Conservation (phyloP, 2,797 vertebrate species). For the Ispidina lecontei region DNA sequence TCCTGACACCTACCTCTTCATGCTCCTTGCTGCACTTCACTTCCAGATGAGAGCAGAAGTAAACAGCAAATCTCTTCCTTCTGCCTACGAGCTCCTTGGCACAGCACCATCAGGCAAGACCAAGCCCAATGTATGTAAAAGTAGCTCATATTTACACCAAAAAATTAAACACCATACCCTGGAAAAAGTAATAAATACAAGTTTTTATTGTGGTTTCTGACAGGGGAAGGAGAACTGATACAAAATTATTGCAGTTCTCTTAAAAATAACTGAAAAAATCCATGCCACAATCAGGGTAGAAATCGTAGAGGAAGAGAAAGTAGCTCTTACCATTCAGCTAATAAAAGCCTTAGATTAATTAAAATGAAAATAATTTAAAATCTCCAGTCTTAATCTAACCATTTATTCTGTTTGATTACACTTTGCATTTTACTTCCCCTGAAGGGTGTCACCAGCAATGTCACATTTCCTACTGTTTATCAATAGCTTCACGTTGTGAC, state of each 20-base stretch:
- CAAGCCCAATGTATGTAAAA: not conserved
- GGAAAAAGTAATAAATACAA: not conserved
- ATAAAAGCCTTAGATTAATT: not conserved
- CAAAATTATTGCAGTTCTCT: not conserved
- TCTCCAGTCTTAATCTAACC: not conserved
- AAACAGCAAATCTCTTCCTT: not conserved
- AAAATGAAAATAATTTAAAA: not conserved
- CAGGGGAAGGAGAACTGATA: not conserved
- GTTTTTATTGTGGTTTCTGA: not conserved
- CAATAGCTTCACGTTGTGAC: not conserved
- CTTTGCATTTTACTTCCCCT: not conserved
- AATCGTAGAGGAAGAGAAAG: not conserved
- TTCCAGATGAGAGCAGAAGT: not conserved
- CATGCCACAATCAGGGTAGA: not conserved
- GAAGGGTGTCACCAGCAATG: not conserved
- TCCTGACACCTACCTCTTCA: not conserved
- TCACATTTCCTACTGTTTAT: not conserved
- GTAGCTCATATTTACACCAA: not conserved
- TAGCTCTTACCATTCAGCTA: not conserved
- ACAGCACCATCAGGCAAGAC: not conserved
- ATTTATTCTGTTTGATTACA: conserved; percentile 1
- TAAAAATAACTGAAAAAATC: not conserved
- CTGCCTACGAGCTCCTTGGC: not conserved
- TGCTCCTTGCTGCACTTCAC: not conserved
- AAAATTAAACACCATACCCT: not conserved